These are phyloP conservation scores for Neopelma chrysocephalum DNA, from an alignment of 2,797 vertebrate species.

Conservation along the genomic window DNA sequence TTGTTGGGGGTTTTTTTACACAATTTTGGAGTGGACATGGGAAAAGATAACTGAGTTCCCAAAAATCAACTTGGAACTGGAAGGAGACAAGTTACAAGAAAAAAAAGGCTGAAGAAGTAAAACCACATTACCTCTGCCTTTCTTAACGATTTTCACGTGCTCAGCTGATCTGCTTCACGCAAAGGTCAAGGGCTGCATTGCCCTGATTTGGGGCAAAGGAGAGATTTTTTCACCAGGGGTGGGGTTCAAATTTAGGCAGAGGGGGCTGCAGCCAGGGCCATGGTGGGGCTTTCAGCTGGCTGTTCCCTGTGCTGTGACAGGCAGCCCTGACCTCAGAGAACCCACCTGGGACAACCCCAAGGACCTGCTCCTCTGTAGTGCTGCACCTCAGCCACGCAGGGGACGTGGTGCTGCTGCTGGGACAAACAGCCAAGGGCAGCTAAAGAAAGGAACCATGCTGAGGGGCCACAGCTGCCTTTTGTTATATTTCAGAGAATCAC, in stretches of 20 bases:
- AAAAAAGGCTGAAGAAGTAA: not conserved
- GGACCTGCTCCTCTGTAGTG: not conserved
- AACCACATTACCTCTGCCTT: not conserved
- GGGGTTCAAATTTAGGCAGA: not conserved
- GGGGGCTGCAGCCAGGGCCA: not conserved
- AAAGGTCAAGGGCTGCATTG: not conserved
- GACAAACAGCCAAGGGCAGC: not conserved
- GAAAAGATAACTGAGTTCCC: not conserved
- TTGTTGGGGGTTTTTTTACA: not conserved
- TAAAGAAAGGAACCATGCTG: not conserved
- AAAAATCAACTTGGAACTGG: not conserved
- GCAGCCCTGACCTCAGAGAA: not conserved
- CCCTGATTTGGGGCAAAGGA: not conserved
- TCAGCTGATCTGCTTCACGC: not conserved
- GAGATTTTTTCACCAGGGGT: not conserved
- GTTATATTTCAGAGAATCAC: not conserved
- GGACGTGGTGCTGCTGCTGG: not conserved
- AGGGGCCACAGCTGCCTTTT: not conserved
- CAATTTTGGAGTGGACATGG: not conserved
- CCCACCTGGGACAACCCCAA: not conserved
- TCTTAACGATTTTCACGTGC: not conserved
- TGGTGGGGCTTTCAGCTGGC: not conserved
- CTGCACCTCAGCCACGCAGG: not conserved
- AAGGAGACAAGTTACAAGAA: not conserved
- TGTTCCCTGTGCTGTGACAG: not conserved